These are phyloP conservation scores for Catharus bicknelli DNA, from an alignment of 2,113 vertebrate genomes.

Conservation along the genomic window DNA sequence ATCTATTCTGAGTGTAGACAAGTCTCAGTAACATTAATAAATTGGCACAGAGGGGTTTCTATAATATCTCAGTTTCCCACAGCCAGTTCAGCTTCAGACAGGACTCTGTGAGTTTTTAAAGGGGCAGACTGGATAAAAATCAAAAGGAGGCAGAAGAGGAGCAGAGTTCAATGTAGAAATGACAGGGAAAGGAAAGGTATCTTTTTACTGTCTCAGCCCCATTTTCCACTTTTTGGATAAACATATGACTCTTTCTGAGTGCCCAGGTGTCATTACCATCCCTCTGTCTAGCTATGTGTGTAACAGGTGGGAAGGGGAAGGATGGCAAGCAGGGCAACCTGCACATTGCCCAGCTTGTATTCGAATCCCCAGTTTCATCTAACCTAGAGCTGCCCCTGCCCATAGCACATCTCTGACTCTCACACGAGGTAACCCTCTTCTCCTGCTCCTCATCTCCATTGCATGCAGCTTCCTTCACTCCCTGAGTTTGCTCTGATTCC, in stretches of 20 bases:
- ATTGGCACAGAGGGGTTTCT: conserved; percentile 36
- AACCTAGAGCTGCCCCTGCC: background rate
- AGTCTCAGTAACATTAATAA: conserved; percentile 38
- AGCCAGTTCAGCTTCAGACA: background rate
- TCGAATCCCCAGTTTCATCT: background rate
- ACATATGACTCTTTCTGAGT: background rate
- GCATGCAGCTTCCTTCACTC: background rate
- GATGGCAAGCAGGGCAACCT: no score
- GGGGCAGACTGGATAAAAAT: background rate
- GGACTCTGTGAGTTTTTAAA: background rate
- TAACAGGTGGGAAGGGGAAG: background rate
- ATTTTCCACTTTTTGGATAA: background rate
- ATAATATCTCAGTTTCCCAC: background rate
- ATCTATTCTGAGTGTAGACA: conserved; percentile 18
- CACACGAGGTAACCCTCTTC: fast-evolving
- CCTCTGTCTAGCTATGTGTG: fast-evolving
- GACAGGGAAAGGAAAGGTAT: background rate
- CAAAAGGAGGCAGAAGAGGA: background rate
- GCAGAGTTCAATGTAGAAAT: background rate
- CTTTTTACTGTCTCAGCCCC: background rate
- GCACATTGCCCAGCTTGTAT: background rate
- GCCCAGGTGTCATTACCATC: background rate
- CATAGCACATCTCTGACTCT: background rate
- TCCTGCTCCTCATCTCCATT: background rate
- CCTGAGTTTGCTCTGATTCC: background rate